Base-by-base conservation (phyloP, 2,113 vertebrate genomes). In the Grus americana region DNA sequence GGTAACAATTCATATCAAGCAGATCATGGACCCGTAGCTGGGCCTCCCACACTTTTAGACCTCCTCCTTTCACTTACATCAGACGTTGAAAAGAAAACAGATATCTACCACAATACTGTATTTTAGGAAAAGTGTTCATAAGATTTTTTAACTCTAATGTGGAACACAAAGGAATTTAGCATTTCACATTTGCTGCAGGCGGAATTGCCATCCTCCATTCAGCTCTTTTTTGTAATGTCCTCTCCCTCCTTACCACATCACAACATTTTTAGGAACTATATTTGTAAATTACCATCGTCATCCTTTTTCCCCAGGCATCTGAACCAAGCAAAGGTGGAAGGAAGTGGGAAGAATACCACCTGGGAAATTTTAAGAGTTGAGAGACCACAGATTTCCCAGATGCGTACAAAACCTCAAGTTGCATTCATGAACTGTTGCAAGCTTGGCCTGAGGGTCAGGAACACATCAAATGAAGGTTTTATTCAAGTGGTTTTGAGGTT, bases 401-500 rank as follows among this genome's bases (percentile, higher is more conserved):
- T 66, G 70, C 6, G 1, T 58, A 49, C n/a, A 79, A 95, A 92
- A 79, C 70, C 62, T 82, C 68, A 76, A 70, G 32, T 2, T 72
- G 38, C 57, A 62, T 92, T 92, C 70, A 79, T 24, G 46, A 91
- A 85, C 62, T 66, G 73, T 87, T 87, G 47, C 57, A 87, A 93
- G 66, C 38, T 76, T 52, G 79, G 91, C 86, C 94, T 86, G 84
- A 92, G 91, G 95, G 92, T 73, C 86, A 92, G 79, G 74, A 94
- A 73, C n/a, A 83, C 70, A 93, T 82, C 58, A 95, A 96, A 76
- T 32, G 42, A 67, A 80, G 32, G 27, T 71, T 94, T 79, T 79
- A 80, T 96, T 95, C 58, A 83, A 91, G 87, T 91, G 94, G 91
- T 95, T 97, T 97, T 95, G 94, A 96, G 95, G 92, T 96, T 92